phyloP scores from a whole-genome alignment of 2,113 vertebrate species.

The Burhinus bistriatus region DNA sequence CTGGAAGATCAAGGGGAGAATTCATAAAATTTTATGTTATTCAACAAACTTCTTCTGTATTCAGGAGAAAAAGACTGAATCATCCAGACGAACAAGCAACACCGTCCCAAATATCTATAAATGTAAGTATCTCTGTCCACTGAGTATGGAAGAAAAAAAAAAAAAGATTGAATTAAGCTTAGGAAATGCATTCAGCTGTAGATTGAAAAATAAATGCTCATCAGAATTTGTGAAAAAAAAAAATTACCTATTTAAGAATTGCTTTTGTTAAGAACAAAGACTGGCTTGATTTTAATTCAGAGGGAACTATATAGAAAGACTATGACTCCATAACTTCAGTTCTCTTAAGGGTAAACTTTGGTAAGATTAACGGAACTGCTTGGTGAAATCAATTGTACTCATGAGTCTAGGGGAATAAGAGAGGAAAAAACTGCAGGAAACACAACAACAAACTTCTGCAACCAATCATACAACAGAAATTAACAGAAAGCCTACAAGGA shows the following conservation, averaged over 20 bases:
- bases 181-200: neutral
- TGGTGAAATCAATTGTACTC: neutral
- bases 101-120: neutral
- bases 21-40: neutral
- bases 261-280: neutral
- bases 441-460: neutral
- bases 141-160: neutral
- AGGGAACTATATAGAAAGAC: neutral
- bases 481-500: neutral
- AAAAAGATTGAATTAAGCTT: neutral
- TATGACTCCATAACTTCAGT: neutral
- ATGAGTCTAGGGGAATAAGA: accelerated
- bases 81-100: neutral
- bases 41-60: neutral
- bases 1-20: neutral
- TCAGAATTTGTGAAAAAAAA: neutral
- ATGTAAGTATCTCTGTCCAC: neutral
- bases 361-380: neutral
- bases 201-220: neutral
- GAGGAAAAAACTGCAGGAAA: neutral
- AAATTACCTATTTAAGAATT: neutral
- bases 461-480: neutral
- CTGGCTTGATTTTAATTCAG: neutral
- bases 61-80: neutral
- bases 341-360: neutral